Conservation (phyloP, 2,888 invertebrate species). For the Orchesellides sinensis region DNA sequence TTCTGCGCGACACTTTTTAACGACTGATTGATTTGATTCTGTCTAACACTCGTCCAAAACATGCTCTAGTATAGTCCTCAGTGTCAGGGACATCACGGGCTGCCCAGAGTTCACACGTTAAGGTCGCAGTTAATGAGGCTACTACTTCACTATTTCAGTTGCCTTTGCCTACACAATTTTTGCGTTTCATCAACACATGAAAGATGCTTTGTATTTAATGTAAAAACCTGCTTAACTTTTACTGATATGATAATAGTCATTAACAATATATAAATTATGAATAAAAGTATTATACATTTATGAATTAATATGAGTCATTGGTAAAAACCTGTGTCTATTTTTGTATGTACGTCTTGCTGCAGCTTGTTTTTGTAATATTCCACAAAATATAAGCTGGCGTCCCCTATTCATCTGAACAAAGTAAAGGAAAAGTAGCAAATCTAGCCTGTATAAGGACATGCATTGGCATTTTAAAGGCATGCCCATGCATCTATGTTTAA, state of each 20-base stretch:
- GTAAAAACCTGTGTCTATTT: neutral
- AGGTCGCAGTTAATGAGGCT: slow-evolving; percentile 56
- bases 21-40: slow-evolving; percentile 23
- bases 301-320: neutral
- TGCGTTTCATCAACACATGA: slow-evolving; percentile 17
- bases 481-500: no score
- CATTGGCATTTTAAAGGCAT: no score
- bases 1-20: slow-evolving; percentile 27
- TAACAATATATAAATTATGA: neutral
- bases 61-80: slow-evolving; percentile 47
- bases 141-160: neutral
- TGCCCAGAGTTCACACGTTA: slow-evolving; percentile 61
- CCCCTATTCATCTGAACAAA: no score
- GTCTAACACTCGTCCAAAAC: slow-evolving; percentile 45
- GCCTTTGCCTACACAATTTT: neutral
- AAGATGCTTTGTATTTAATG: neutral
- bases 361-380: no score
- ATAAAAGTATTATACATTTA: neutral
- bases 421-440: no score
- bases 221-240: neutral
- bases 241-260: neutral
- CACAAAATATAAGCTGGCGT: no score
- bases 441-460: no score
- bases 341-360: neutral
- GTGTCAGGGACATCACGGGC: slow-evolving; percentile 66